Percentiles rank a stretch among this genome's conserved stretches.
Evolutionary conservation across 2,113 vertebrate species (phyloP).

Genomic region (Myrmecophaga tridactyla): DNA sequence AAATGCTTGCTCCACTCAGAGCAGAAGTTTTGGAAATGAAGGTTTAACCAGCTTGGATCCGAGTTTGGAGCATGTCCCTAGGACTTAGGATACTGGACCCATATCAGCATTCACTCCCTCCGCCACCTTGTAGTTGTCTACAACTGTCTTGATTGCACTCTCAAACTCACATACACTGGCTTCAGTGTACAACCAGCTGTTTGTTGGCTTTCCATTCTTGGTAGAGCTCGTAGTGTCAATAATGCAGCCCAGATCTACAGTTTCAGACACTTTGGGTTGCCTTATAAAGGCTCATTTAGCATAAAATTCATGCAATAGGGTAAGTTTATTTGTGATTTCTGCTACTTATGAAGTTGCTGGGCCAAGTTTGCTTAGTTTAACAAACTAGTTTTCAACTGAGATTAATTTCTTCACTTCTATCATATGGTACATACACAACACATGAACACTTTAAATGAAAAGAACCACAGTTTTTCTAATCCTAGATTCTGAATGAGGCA

Average conservation of each 20-base stretch:
- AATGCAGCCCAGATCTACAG: neutral
- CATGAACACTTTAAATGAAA: conserved; percentile 46
- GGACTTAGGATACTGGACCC: neutral
- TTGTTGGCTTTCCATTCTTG: neutral
- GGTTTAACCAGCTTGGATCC: neutral
- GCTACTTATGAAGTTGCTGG: conserved; percentile 4
- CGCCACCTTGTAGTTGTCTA: neutral
- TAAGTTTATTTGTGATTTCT: neutral
- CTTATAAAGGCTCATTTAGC: conserved; percentile 54
- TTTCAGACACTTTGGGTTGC: conserved; percentile 31
- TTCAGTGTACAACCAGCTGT: neutral
- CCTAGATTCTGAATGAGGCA: neutral
- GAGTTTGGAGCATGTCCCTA: neutral
- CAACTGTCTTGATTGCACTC: neutral
- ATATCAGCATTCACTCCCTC: neutral
- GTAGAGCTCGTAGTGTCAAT: conserved; percentile 9
- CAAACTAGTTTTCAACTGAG: conserved; percentile 1
- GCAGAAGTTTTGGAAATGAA: neutral
- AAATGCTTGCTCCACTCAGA: neutral
- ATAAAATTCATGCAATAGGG: neutral
- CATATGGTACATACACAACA: neutral
- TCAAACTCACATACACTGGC: neutral
- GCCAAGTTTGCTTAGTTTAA: conserved; percentile 32
- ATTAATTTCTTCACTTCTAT: neutral
- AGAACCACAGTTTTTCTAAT: neutral